Percentiles rank a stretch among this genome's conserved stretches.
Evolutionary conservation across 2,797 vertebrate species (phyloP).

Genomic region (Hydrolagus colliei): DNA sequence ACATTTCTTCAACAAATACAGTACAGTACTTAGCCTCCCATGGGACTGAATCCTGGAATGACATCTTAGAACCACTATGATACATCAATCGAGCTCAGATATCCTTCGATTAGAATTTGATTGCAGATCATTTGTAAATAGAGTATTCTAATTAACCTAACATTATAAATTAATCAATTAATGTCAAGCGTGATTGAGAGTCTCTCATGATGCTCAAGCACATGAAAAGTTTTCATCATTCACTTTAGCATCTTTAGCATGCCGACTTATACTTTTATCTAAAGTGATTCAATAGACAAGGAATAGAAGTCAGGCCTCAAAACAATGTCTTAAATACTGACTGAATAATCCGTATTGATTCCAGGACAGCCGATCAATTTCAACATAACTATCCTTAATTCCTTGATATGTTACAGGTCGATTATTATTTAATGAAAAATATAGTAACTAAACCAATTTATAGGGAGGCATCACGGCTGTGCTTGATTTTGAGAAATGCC

Average conservation of each 20-base stretch:
- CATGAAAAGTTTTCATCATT: background rate
- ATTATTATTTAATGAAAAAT: too few relatives aligned
- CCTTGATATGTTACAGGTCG: background rate
- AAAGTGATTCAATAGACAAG: background rate
- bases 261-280: background rate
- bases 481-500: too few relatives aligned
- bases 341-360: background rate
- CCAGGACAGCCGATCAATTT: background rate
- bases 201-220: background rate
- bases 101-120: background rate
- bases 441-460: too few relatives aligned
- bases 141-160: background rate
- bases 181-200: background rate
- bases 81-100: background rate
- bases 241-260: background rate
- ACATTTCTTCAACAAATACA: background rate
- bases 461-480: too few relatives aligned
- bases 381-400: background rate
- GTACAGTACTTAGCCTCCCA: background rate
- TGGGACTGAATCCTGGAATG: background rate
- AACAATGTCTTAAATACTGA: background rate
- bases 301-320: too few relatives aligned
- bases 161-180: background rate
- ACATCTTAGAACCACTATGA: background rate
- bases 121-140: background rate